Evolutionary conservation across 1,140 invertebrate species (phyloP).

Genomic region (Copidosoma floridanum): DNA sequence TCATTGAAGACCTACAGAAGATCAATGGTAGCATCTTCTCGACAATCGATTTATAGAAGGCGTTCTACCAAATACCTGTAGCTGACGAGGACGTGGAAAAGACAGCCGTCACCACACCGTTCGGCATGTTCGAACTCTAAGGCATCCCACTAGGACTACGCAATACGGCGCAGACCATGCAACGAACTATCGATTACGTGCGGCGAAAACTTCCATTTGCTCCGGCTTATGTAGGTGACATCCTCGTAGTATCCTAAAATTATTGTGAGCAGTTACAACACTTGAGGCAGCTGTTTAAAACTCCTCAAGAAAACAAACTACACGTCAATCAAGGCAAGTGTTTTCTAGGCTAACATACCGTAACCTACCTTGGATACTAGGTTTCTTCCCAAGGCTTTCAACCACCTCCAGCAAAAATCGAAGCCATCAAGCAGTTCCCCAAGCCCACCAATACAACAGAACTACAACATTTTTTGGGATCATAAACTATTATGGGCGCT

Average conservation of each 20-base stretch:
- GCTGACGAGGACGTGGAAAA: slow-evolving; percentile 25
- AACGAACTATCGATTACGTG: slow-evolving; percentile 41
- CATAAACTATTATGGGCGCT: slow-evolving; percentile 36
- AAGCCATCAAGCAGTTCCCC: slow-evolving; percentile 26
- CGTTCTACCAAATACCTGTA: neutral
- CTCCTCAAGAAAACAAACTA: slow-evolving; percentile 6
- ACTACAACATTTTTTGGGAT: slow-evolving; percentile 42
- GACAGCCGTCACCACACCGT: slow-evolving; percentile 31
- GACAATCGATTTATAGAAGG: neutral
- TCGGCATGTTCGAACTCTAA: slow-evolving; percentile 11
- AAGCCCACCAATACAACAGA: slow-evolving; percentile 31
- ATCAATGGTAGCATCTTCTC: too few relatives aligned
- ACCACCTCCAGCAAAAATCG: slow-evolving; percentile 16
- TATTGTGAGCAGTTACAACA: slow-evolving; percentile 31
- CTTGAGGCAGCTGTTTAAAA: slow-evolving; percentile 30
- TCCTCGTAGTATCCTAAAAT: slow-evolving; percentile 27
- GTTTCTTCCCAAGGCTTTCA: slow-evolving; percentile 31
- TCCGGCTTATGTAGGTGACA: slow-evolving; percentile 39
- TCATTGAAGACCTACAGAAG: too few relatives aligned
- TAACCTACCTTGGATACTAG: slow-evolving; percentile 40
- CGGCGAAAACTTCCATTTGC: slow-evolving; percentile 37
- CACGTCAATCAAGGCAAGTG: slow-evolving; percentile 31
- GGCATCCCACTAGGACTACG: slow-evolving; percentile 36
- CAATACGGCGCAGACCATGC: slow-evolving; percentile 20
- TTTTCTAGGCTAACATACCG: slow-evolving; percentile 24